Evolutionary conservation across 2,888 invertebrate genomes (phyloP).

Genomic region (Drosophila maculinotata): DNA sequence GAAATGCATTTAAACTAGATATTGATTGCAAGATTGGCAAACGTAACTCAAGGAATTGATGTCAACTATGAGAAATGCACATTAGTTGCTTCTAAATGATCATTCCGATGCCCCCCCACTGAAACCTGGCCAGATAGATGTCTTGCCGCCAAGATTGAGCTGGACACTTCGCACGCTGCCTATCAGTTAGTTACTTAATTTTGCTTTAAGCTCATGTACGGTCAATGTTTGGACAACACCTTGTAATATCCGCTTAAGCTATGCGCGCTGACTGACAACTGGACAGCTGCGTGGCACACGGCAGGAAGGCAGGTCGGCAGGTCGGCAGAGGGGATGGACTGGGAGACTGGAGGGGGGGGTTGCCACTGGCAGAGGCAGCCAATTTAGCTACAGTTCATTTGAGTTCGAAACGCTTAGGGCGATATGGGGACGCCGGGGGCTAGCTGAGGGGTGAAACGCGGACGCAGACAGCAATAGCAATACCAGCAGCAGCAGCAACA

Average conservation of each 20-base stretch:
- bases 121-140: no score
- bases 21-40: no score
- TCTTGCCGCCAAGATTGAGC: no score
- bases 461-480: slow-evolving; percentile 25
- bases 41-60: no score
- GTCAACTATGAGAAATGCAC: no score
- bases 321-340: slow-evolving; percentile 10
- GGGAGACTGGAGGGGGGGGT: slow-evolving; percentile 2
- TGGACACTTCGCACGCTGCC: slow-evolving; percentile 15
- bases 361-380: slow-evolving; percentile 36
- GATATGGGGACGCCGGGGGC: slow-evolving; percentile 1
- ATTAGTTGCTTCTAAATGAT: no score
- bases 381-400: slow-evolving; percentile 78
- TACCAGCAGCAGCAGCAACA: slow-evolving; percentile 44
- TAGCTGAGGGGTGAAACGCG: not conserved
- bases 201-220: slow-evolving; percentile 82
- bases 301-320: no score
- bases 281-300: slow-evolving; percentile 42
- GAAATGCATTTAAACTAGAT: no score
- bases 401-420: slow-evolving; percentile 59
- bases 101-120: no score
- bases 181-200: slow-evolving; percentile 65
- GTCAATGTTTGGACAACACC: slow-evolving; percentile 83
- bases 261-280: slow-evolving; percentile 69
- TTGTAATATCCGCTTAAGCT: slow-evolving; percentile 82